phyloP scores from a whole-genome alignment of 2,888 invertebrate genomes.

The Watsonalla binaria region DNA sequence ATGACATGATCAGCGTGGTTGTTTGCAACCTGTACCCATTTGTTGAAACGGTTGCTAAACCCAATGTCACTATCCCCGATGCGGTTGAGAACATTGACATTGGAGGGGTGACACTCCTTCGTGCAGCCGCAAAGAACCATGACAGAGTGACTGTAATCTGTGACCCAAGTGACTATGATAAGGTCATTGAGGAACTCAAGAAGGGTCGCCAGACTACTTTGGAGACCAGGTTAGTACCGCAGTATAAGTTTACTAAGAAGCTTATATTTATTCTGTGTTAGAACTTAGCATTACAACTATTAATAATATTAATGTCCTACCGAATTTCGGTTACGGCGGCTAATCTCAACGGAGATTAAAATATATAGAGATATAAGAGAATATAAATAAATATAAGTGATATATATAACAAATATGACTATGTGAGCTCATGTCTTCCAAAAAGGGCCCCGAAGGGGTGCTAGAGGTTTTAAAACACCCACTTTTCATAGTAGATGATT shows the following conservation, averaged over 20 bases:
- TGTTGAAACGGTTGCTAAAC: slow-evolving; percentile 89
- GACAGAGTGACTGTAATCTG: slow-evolving; percentile 95
- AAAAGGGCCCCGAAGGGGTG: too few relatives aligned
- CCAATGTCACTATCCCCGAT: slow-evolving; percentile 88
- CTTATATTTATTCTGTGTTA: too few relatives aligned
- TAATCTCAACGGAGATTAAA: too few relatives aligned
- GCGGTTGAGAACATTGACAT: slow-evolving; percentile 99
- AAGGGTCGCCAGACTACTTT: slow-evolving; percentile 83
- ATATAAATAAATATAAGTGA: too few relatives aligned
- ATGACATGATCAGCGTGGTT: slow-evolving; percentile 90
- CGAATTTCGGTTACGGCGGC: too few relatives aligned
- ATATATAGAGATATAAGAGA: too few relatives aligned
- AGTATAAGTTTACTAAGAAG: not conserved
- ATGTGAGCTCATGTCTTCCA: too few relatives aligned
- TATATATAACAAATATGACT: too few relatives aligned
- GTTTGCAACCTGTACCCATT: slow-evolving; percentile 99
- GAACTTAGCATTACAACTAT: too few relatives aligned
- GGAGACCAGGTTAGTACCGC: slow-evolving; percentile 81
- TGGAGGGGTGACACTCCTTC: slow-evolving; percentile 94
- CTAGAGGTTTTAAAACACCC: too few relatives aligned
- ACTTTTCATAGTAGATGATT: too few relatives aligned
- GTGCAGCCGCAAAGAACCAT: slow-evolving; percentile 99
- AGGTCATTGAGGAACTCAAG: slow-evolving; percentile 85
- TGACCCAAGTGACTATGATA: slow-evolving; percentile 92
- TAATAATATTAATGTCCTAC: too few relatives aligned